Conservation (phyloP, 2,888 invertebrate genomes). For the Metacarcinus magister region DNA sequence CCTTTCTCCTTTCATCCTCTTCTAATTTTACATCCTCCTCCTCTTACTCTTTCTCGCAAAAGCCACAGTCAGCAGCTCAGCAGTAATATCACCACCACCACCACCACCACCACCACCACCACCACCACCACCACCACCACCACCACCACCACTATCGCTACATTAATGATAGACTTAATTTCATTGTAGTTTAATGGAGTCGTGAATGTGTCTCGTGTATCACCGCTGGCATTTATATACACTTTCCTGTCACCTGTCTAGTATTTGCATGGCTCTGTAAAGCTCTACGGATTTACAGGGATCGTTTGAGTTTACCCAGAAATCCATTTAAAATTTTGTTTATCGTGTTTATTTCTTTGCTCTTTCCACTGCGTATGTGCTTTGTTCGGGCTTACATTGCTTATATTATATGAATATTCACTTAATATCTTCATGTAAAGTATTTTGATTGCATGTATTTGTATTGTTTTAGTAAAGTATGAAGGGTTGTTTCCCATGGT, state of each 20-base stretch:
- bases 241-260: background rate
- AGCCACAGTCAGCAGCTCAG: background rate
- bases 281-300: background rate
- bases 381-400: too few species aligned
- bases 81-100: background rate
- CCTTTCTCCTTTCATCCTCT: background rate
- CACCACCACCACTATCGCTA: background rate
- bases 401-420: too few species aligned
- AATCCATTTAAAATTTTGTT: too few species aligned
- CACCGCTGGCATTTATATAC: background rate
- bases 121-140: background rate
- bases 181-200: background rate
- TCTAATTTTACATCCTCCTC: background rate
- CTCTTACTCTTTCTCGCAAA: background rate
- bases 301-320: too few species aligned
- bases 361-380: too few species aligned
- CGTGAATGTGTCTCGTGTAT: background rate
- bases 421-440: too few species aligned
- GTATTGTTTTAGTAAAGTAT: too few species aligned
- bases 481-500: too few species aligned
- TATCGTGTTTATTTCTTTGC: too few species aligned
- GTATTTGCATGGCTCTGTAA: background rate
- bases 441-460: too few species aligned
- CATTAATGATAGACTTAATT: background rate
- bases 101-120: background rate